Base-by-base conservation (phyloP, 2,888 invertebrate species). In the Hydrotaea cyrtoneurina region DNA sequence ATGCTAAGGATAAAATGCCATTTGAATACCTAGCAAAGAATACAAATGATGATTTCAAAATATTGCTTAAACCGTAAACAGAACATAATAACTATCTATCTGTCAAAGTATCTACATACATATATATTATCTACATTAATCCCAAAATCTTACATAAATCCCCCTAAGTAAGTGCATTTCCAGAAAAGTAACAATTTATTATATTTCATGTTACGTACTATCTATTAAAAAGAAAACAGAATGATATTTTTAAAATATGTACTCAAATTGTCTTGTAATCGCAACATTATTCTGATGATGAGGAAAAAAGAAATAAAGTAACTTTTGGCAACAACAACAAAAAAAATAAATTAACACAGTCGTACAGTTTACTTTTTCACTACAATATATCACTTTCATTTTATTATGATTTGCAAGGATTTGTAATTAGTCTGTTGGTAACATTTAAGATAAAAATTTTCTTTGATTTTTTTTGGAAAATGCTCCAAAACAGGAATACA, bases 1-100 rank as follows among this genome's bases (percentile, higher is more conserved):
- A 92, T 86, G 91, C 90, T 7, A 92, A 93, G 90, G 93, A 93
- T 69, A 92, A 92, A 86, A 90, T 91, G 83, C 92, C 94, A 75
- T 91, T 90, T 88, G 91, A 92, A 88, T 91, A 92, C 84, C 89
- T 92, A 81, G 89, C 91, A 87, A 89, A 89, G 79, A 91, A 92
- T 88, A 90, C 91, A 83, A 91, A 92, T 86, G 91, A 91, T 87
- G 91, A 91, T 82, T 92, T 91, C 76, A 91, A 91, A 87, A 86
- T 92, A 85, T 87, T 91, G 86, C 89, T 91, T 73, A 92, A 91
- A 87, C 90, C 91, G 43, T 91, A 88, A 83, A 85, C 36, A 69
- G 64, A 59, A 57, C 36, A 53, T 2, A 43, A n/a, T 36, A 59
- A 74, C 21, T 57, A 76, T 72, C 26, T 71, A 26, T 46, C 43